phyloP scores from a whole-genome alignment of 2,113 vertebrate genomes.

The Paradisaea rubra region DNA sequence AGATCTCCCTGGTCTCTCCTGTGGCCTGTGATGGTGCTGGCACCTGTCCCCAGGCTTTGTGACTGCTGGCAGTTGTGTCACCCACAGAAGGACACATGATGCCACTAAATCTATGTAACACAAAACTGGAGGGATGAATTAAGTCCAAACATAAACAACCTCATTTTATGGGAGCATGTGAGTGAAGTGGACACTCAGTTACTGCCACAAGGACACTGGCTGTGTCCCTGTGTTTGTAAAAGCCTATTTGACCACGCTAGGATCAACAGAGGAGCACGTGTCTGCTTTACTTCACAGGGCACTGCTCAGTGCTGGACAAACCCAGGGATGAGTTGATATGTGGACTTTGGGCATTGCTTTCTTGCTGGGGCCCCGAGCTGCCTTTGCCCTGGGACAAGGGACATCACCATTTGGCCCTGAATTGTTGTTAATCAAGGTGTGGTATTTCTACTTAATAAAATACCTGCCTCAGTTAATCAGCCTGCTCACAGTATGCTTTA shows the following conservation, averaged over 20 bases:
- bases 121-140: not conserved
- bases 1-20: not conserved
- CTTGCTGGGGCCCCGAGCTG: not conserved
- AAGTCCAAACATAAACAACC: not conserved
- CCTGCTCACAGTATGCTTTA: not conserved
- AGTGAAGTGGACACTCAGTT: not conserved
- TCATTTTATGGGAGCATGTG: not conserved
- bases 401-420: not conserved
- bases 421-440: not conserved
- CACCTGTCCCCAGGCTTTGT: rapidly evolving
- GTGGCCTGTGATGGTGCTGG: not conserved
- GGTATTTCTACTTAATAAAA: not conserved
- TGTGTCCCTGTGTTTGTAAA: not conserved
- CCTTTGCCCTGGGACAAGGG: not conserved
- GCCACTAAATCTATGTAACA: not conserved
- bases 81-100: not conserved
- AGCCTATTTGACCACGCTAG: not conserved
- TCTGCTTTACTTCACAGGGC: not conserved
- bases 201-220: not conserved
- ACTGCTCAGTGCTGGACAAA: not conserved
- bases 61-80: not conserved
- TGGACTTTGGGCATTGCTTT: not conserved
- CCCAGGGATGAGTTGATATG: not conserved
- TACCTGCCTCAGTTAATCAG: not conserved
- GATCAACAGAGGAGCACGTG: not conserved